These are phyloP conservation scores for Oxyteleia sp. DNA, from an alignment of 2,888 invertebrate genomes.

Conservation along the genomic window DNA sequence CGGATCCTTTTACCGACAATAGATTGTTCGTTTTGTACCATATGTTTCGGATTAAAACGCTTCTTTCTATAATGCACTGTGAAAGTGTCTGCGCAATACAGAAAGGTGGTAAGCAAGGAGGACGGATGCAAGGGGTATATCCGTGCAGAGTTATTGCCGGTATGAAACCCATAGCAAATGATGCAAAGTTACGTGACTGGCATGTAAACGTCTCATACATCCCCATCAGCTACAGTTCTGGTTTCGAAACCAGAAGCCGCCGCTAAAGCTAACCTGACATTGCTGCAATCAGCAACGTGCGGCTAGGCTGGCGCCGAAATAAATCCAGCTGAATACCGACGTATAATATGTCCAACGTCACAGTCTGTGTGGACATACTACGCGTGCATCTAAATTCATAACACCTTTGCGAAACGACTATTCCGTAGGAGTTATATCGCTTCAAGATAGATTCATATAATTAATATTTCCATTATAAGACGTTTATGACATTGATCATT, in stretches of 20 bases:
- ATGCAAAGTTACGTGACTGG: conserved; percentile 86
- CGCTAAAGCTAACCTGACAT: conserved; percentile 77
- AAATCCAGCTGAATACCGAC: conserved; percentile 81
- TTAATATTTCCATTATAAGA: conserved; percentile 41
- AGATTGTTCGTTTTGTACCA: conserved; percentile 51
- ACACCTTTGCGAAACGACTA: conserved; percentile 18
- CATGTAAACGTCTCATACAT: conserved; percentile 78
- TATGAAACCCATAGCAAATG: conserved; percentile 87
- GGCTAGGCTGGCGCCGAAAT: conserved; percentile 78
- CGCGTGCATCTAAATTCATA: conserved; percentile 51
- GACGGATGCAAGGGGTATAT: conserved; percentile 75
- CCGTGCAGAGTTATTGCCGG: conserved; percentile 85
- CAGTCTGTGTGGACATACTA: conserved; percentile 44
- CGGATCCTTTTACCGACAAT: conserved; percentile 37
- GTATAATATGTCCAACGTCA: conserved; percentile 59
- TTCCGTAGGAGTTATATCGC: conserved; percentile 5
- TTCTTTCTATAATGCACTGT: conserved; percentile 53
- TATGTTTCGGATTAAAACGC: conserved; percentile 64
- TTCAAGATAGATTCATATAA: conserved; percentile 22
- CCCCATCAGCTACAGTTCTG: conserved; percentile 61
- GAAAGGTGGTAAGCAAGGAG: conserved; percentile 52
- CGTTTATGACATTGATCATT: conserved; percentile 15
- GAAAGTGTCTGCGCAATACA: conserved; percentile 46
- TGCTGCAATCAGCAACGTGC: conserved; percentile 83
- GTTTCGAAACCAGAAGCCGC: conserved; percentile 70